Evolutionary conservation across 2,888 invertebrate genomes (phyloP).

Genomic region (Dryocosmus kuriphilus): DNA sequence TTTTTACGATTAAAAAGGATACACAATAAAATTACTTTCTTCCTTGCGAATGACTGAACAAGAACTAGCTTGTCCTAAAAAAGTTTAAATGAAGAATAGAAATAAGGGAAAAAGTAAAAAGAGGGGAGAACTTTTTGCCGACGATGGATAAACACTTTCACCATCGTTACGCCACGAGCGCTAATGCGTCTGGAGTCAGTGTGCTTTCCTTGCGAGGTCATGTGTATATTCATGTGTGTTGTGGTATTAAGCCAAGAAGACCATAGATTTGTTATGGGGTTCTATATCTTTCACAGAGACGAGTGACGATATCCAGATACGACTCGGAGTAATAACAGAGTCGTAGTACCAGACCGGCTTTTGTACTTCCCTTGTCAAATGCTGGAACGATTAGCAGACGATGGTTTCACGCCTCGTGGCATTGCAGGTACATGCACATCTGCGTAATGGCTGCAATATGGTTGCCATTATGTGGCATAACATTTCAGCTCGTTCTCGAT

Average conservation of each 20-base stretch:
- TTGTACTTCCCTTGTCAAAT: background rate
- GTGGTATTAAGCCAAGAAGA: slow-evolving; percentile 2
- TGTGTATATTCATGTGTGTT: background rate
- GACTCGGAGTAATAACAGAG: slow-evolving; percentile 15
- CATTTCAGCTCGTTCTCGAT: background rate
- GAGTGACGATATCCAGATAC: slow-evolving; percentile 23
- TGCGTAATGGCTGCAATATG: slow-evolving; percentile 5
- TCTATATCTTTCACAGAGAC: slow-evolving; percentile 11
- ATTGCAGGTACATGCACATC: background rate
- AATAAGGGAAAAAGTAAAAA: background rate
- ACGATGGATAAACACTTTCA: slow-evolving; percentile 8
- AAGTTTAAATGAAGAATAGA: background rate
- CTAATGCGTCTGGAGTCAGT: slow-evolving; percentile 8
- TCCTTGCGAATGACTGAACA: too few relatives aligned
- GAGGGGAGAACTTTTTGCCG: background rate
- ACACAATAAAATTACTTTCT: background rate
- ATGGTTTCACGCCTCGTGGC: background rate
- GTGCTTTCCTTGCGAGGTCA: background rate
- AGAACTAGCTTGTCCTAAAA: background rate
- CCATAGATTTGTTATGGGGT: slow-evolving; percentile 1
- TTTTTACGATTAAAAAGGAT: background rate
- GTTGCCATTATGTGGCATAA: background rate
- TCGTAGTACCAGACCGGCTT: background rate
- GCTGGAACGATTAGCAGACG: slow-evolving; percentile 13
- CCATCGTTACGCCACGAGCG: slow-evolving; percentile 1